These are phyloP conservation scores for Siderastrea radians DNA, from an alignment of 92 coral and sea anemone genomes.

Conservation along the genomic window DNA sequence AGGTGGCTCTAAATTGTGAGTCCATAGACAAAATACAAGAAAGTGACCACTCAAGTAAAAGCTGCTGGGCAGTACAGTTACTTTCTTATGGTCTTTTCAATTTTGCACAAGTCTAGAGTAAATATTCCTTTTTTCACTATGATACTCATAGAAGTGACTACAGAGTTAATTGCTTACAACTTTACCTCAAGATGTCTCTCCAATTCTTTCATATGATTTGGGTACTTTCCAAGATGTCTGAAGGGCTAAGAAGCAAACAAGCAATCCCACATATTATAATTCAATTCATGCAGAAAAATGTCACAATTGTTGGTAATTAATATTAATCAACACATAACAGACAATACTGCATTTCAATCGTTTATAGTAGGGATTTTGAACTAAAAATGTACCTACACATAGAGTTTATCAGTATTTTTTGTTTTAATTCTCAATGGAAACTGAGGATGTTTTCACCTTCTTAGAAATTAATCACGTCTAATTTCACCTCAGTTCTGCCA, in stretches of 20 bases:
- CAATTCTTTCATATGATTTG: constrained; percentile 93
- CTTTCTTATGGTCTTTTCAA: background rate
- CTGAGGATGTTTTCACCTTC: background rate
- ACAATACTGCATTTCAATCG: background rate
- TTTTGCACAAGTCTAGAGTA: background rate
- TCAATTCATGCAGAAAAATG: constrained; percentile 4
- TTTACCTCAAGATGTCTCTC: constrained; percentile 97
- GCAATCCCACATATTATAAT: background rate
- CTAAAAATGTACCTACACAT: background rate
- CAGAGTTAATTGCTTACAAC: background rate
- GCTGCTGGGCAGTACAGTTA: background rate
- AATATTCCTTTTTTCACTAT: background rate
- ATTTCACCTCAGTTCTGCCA: background rate
- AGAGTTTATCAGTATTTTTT: background rate
- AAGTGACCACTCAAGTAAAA: background rate
- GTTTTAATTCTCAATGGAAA: background rate
- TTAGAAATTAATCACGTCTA: background rate
- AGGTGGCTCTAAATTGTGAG: too few relatives aligned
- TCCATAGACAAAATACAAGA: too few relatives aligned
- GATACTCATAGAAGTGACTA: background rate
- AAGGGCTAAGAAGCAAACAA: constrained; percentile 77
- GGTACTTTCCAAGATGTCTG: constrained; percentile 97
- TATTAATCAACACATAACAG: background rate
- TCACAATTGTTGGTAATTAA: constrained; percentile 7
- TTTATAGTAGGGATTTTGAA: background rate